These are phyloP conservation scores for Hirtodrosophila confusa DNA, from an alignment of 2,888 invertebrate genomes.

Conservation along the genomic window DNA sequence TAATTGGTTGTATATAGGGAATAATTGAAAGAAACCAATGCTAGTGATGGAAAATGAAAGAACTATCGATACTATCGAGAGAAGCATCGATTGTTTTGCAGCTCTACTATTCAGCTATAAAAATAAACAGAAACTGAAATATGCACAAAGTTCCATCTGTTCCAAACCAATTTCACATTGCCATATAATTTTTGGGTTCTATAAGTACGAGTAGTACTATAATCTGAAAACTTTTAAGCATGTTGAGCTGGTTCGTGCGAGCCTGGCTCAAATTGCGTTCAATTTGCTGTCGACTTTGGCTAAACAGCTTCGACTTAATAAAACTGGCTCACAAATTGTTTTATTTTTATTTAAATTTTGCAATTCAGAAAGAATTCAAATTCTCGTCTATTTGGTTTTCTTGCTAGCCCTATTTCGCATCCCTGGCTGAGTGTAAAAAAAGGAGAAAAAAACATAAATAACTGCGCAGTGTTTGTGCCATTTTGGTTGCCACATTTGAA, in stretches of 20 bases:
- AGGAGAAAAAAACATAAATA: conserved; percentile 61
- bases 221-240: no score
- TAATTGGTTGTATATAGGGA: no score
- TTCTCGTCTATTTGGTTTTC: conserved; percentile 10
- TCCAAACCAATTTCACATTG: no score
- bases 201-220: no score
- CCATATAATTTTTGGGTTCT: no score
- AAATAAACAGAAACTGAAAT: no score
- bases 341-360: conserved; percentile 25
- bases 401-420: conserved; percentile 34
- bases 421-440: conserved; percentile 34
- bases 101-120: no score
- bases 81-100: no score
- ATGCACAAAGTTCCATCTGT: no score
- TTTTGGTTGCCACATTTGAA: conserved; percentile 77
- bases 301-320: conserved; percentile 1
- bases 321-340: conserved; percentile 17
- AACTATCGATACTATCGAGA: no score
- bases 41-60: no score
- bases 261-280: not conserved
- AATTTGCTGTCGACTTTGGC: not conserved
- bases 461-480: conserved; percentile 78
- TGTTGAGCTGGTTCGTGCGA: not conserved
- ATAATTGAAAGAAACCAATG: no score
- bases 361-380: conserved; percentile 8